Conservation (phyloP, 1,140 invertebrate genomes). For the Listronotus oregonensis region DNA sequence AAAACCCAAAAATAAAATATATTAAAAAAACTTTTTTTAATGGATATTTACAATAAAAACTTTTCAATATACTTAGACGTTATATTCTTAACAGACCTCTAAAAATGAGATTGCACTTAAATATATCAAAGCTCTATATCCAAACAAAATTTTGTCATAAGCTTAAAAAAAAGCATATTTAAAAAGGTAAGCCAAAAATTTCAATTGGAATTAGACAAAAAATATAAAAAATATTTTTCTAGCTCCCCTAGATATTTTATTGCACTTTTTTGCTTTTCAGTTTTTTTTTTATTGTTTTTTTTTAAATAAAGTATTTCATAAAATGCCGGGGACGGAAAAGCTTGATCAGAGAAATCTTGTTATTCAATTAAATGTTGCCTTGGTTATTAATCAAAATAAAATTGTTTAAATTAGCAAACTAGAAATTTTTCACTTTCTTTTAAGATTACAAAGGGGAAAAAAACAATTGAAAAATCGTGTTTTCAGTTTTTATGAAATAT, state of each 20-base stretch:
- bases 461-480: no score
- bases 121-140: conserved; percentile 1
- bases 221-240: neutral
- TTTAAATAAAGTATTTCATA: conserved; percentile 1
- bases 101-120: conserved; percentile 16
- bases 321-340: conserved; percentile 1
- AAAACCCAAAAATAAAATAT: no score
- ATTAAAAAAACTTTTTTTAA: neutral
- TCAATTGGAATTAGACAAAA: neutral
- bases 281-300: conserved; percentile 16
- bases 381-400: no score
- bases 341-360: no score
- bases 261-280: conserved; percentile 3
- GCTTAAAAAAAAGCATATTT: neutral
- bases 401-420: no score
- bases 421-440: no score
- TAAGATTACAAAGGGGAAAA: no score
- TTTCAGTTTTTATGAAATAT: no score
- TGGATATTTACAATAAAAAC: conserved; percentile 1
- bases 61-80: conserved; percentile 7
- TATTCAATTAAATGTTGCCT: no score
- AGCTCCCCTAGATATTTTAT: neutral
- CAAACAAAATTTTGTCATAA: neutral
- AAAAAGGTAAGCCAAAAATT: neutral
- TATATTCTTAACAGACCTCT: conserved; percentile 7